Conservation (phyloP, 2,888 invertebrate species). For the Troides helena region DNA sequence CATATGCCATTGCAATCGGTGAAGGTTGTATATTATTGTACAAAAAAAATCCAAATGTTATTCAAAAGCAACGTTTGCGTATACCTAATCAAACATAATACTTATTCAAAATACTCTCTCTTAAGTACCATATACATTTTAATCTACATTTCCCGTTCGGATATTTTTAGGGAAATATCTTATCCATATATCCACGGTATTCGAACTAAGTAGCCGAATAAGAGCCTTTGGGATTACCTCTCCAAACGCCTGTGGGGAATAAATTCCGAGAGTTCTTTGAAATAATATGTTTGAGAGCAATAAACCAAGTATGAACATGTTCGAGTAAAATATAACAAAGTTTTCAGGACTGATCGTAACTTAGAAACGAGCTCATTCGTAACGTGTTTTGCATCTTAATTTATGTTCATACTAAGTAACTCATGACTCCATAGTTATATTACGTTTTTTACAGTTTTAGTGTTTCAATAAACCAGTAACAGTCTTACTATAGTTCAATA, state of each 20-base stretch:
- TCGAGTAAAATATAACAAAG: conserved; percentile 69
- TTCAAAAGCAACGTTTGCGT: background rate
- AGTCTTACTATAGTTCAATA: background rate
- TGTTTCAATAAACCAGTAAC: background rate
- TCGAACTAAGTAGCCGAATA: conserved; percentile 70
- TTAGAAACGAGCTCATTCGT: conserved; percentile 25
- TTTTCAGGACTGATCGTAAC: conserved; percentile 49
- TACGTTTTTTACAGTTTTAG: background rate
- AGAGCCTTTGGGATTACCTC: conserved; percentile 68
- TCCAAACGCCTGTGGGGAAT: conserved; percentile 65
- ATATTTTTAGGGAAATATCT: conserved; percentile 50
- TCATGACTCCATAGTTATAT: conserved; percentile 8
- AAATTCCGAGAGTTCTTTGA: conserved; percentile 74
- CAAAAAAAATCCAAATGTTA: background rate
- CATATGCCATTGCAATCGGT: no score
- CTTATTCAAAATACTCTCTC: background rate
- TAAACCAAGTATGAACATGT: conserved; percentile 76
- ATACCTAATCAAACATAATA: background rate
- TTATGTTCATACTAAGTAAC: conserved; percentile 27
- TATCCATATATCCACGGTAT: conserved; percentile 50
- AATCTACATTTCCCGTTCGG: conserved; percentile 36
- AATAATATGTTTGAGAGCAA: conserved; percentile 75
- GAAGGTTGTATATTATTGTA: no score
- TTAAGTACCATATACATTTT: conserved; percentile 2
- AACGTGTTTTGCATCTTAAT: conserved; percentile 27